Conservation (phyloP, 2,113 vertebrate species). For the Maccullochella peelii region DNA sequence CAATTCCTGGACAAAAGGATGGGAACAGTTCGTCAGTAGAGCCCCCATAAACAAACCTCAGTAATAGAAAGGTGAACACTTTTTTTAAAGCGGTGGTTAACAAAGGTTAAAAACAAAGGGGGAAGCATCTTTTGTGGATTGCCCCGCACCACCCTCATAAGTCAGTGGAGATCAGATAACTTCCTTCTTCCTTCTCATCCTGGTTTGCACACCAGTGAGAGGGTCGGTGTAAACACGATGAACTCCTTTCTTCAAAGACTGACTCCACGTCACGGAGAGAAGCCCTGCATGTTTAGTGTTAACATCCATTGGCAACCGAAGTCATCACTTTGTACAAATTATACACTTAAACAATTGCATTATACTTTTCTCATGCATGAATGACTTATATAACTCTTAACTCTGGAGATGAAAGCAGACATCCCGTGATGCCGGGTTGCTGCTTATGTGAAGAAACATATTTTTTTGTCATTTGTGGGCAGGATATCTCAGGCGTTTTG, state of each 20-base stretch:
- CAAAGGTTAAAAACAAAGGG: constrained; percentile 44
- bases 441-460: neutral
- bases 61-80: constrained; percentile 63
- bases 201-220: constrained; percentile 28
- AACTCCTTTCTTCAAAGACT: neutral
- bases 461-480: neutral
- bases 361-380: neutral
- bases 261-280: constrained; percentile 10
- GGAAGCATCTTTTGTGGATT: constrained; percentile 46
- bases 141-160: constrained; percentile 29
- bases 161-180: constrained; percentile 32
- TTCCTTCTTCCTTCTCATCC: constrained; percentile 17
- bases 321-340: constrained; percentile 13
- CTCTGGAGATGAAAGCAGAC: neutral
- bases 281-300: constrained; percentile 14
- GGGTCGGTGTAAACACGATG: neutral
- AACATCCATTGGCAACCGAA: neutral
- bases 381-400: neutral
- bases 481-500: neutral
- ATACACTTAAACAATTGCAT: neutral
- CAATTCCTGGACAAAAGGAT: constrained; percentile 59
- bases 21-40: constrained; percentile 63
- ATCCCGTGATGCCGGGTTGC: neutral
- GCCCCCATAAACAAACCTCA: constrained; percentile 62
- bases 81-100: constrained; percentile 31